Percentiles rank a stretch among this genome's conserved stretches.
Conservation (phyloP, 2,888 invertebrate genomes). For the Cantharis rustica region DNA sequence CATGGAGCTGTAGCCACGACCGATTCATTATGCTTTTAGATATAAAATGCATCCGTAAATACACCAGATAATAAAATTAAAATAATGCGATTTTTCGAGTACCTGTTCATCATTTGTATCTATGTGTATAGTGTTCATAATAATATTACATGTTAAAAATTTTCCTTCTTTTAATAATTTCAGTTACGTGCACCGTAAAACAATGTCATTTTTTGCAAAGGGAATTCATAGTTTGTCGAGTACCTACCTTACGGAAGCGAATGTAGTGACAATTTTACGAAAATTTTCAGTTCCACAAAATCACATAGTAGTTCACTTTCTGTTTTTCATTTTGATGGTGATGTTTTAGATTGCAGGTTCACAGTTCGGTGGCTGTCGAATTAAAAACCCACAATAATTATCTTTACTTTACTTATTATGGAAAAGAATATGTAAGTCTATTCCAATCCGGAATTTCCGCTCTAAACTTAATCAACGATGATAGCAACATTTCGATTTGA, state of each 20-base stretch:
- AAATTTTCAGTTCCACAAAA: background rate
- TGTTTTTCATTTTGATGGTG: background rate
- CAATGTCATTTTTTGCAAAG: background rate
- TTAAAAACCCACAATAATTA: background rate
- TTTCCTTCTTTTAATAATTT: background rate
- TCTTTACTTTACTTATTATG: background rate
- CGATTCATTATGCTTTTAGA: constrained; percentile 27
- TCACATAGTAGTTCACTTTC: background rate
- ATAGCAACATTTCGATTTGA: no score
- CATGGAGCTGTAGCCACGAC: constrained; percentile 29
- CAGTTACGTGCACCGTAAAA: background rate
- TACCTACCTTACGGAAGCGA: background rate
- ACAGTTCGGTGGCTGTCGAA: background rate
- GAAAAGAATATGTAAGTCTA: background rate
- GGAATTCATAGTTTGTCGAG: background rate
- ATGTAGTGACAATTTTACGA: background rate
- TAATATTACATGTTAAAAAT: background rate
- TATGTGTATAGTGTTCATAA: constrained; percentile 7
- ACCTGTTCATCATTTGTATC: constrained; percentile 20
- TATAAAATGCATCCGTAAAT: constrained; percentile 29
- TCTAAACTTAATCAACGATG: no score
- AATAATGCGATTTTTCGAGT: constrained; percentile 16
- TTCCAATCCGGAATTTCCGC: no score
- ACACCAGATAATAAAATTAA: constrained; percentile 22
- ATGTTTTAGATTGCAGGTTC: background rate